Base-by-base conservation (phyloP, 2,113 vertebrate species). In the Coryphaenoides rupestris region DNA sequence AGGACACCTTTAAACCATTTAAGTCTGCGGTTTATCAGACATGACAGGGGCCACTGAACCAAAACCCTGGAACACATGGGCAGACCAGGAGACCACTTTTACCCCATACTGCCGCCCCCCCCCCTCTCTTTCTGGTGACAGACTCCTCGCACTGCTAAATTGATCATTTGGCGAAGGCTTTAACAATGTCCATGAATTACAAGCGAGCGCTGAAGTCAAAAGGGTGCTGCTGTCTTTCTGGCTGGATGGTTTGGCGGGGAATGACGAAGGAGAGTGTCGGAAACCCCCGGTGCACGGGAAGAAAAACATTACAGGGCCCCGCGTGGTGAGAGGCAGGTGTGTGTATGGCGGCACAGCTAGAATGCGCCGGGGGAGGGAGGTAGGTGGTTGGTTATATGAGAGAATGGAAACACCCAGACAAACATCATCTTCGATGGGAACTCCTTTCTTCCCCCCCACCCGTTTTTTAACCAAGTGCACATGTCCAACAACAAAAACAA, bases 251-350 rank as follows among this genome's bases (percentile, higher is more conserved):
- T 75, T 60, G n/a, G 33, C 33, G 33, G 55, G 63, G 71, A 78
- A 78, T 87, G 86, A 88, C 87, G n/a, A n/a, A 86, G 82, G 79
- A 82, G 76, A 81, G 69, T 77, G 79, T 73, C 74, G 5, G 60
- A 63, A 87, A 85, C 78, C 75, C 80, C 78, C 76, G 65, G 71
- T 75, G 82, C 85, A 89, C 85, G 87, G 88, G 73, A 77, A 87
- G 88, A 88, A 90, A 91, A 88, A 80, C 85, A 85, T 90, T 89
- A 89, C 78, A 74, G 69, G 84, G 86, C 71, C 83, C n/a, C n/a
- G n/a, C n/a, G n/a, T n/a, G 78, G 86, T 77, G 82, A 81, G 84
- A 81, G 85, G 88, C 90, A 90, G 90, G 90, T 89, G 88, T 86
- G 87, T 87, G 82, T 82, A 74, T 61, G 55, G 81, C 85, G 74